Percentiles rank a stretch among this genome's conserved stretches.
Conservation (phyloP, 2,797 vertebrate genomes). For the Pachyuromys duprasi region DNA sequence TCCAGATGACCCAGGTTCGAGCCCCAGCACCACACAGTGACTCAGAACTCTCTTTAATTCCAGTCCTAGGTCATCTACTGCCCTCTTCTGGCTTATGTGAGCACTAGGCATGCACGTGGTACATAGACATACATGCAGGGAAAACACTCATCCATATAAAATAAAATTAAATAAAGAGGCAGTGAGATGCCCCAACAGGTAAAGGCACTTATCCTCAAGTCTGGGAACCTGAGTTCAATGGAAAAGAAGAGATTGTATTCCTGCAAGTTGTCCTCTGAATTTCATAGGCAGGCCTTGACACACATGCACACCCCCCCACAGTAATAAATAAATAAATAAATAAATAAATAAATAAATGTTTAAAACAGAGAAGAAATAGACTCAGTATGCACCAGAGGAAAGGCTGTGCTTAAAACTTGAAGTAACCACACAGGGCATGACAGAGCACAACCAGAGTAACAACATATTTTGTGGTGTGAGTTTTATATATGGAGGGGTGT, state of each 20-base stretch:
- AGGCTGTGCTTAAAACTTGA: neutral
- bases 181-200: neutral
- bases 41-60: neutral
- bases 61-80: too few relatives aligned
- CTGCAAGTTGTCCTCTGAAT: neutral
- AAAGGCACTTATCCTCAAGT: neutral
- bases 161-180: neutral
- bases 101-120: neutral
- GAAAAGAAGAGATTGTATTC: neutral
- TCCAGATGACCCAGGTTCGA: neutral
- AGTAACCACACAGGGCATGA: too few relatives aligned
- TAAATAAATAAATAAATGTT: neutral
- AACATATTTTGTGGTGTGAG: neutral
- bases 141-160: neutral
- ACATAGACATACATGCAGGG: neutral
- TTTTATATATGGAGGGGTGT: rapidly evolving
- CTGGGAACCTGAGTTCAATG: neutral
- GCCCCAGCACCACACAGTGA: neutral
- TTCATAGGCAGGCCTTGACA: neutral
- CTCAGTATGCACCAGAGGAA: neutral
- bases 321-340: neutral
- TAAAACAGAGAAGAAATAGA: neutral
- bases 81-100: neutral
- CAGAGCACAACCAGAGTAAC: neutral
- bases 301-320: neutral